phyloP scores from a whole-genome alignment of 30 jellyfish, hydroid and myxozoan species.

The Turritopsis rubra region DNA sequence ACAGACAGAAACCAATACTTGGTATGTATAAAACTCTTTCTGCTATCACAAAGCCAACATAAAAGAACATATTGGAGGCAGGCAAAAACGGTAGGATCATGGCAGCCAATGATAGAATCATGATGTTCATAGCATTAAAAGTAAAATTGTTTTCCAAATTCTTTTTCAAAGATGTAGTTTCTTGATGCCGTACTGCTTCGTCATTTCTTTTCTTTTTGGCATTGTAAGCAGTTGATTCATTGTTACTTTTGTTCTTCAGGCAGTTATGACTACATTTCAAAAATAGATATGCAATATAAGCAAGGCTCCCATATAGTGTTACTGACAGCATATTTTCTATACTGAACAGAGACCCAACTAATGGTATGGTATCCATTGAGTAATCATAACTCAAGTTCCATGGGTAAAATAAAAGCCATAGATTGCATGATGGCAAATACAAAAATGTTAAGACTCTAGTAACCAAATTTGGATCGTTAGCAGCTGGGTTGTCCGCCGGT shows the following conservation, averaged over 20 bases:
- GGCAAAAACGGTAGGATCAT: constrained; percentile 58
- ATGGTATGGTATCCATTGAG: constrained; percentile 89
- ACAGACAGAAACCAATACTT: constrained; percentile 66
- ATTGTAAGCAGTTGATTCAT: neutral
- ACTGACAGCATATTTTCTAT: constrained; percentile 36
- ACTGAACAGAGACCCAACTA: constrained; percentile 37
- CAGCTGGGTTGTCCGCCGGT: constrained; percentile 86
- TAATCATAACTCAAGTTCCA: constrained; percentile 91
- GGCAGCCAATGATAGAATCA: constrained; percentile 36
- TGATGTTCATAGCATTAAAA: constrained; percentile 12
- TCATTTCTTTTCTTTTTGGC: neutral
- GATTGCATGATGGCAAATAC: constrained; percentile 63
- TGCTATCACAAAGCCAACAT: constrained; percentile 89
- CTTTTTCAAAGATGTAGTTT: neutral
- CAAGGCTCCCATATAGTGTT: constrained; percentile 20
- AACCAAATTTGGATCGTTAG: constrained; percentile 39
- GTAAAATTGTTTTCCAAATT: neutral
- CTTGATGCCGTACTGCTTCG: neutral
- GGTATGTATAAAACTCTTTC: constrained; percentile 81
- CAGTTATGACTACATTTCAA: neutral
- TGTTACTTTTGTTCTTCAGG: neutral
- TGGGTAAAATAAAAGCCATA: constrained; percentile 69
- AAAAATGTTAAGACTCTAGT: constrained; percentile 58
- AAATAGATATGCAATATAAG: neutral
- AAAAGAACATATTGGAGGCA: constrained; percentile 69